Evolutionary conservation across 2,888 invertebrate species (phyloP).

Genomic region (Chaetogeoica ovagalla): DNA sequence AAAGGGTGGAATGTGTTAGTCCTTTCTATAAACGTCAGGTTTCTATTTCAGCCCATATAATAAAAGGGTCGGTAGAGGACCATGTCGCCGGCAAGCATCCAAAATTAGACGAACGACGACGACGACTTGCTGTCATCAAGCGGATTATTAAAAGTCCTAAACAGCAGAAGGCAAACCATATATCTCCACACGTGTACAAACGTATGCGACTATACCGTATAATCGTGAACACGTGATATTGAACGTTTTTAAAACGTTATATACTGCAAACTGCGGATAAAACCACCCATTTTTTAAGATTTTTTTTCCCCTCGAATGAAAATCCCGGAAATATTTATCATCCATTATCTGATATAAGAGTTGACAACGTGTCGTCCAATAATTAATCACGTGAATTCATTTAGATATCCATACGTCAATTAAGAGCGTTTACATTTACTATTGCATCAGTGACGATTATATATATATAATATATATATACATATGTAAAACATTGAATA

Average conservation of each 20-base stretch:
- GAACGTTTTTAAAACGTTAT: conserved; percentile 16
- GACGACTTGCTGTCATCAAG: conserved; percentile 52
- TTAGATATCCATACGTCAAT: not conserved
- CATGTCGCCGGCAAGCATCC: conserved; percentile 38
- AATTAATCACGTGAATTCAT: conserved; percentile 37
- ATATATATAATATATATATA: too few species aligned
- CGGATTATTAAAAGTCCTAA: conserved; percentile 53
- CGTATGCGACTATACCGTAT: conserved; percentile 24
- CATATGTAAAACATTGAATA: too few species aligned
- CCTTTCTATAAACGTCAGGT: conserved; percentile 17
- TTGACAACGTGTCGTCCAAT: not conserved
- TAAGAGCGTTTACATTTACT: conserved; percentile 9
- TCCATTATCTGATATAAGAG: conserved; percentile 17
- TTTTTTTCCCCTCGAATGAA: conserved; percentile 5
- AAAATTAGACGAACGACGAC: conserved; percentile 50
- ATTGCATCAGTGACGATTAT: not conserved
- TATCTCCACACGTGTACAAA: conserved; percentile 38
- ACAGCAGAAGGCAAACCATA: conserved; percentile 47
- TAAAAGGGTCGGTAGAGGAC: conserved; percentile 47
- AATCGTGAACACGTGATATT: conserved; percentile 47
- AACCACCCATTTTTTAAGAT: conserved; percentile 1
- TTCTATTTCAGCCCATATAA: conserved; percentile 51
- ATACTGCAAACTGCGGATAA: not conserved
- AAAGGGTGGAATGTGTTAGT: conserved; percentile 10
- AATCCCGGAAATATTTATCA: conserved; percentile 26